These are phyloP conservation scores for Edolisoma coerulescens DNA, from an alignment of 2,113 vertebrate species.

Conservation along the genomic window DNA sequence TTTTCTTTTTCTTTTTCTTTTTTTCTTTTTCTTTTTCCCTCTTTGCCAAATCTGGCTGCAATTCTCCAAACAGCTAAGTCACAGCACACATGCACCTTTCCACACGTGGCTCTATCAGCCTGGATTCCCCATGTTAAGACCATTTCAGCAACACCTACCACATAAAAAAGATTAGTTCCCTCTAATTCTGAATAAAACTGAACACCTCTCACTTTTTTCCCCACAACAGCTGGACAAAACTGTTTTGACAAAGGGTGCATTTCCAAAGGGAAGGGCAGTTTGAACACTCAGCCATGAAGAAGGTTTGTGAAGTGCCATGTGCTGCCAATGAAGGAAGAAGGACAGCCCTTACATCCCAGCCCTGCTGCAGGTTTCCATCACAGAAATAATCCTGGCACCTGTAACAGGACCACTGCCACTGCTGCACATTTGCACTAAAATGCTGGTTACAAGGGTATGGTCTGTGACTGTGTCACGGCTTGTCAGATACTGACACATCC, in stretches of 20 bases:
- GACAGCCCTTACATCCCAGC: neutral
- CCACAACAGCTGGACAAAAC: neutral
- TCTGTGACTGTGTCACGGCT: neutral
- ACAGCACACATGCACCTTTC: rapidly evolving
- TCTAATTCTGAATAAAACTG: neutral
- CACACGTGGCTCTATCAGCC: rapidly evolving
- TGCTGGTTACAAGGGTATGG: neutral
- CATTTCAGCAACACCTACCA: neutral
- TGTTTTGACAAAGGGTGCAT: neutral
- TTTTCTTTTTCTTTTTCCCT: neutral
- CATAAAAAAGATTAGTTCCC: rapidly evolving
- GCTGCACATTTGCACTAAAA: neutral
- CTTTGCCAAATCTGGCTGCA: neutral
- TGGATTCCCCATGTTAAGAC: neutral
- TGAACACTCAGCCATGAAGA: neutral
- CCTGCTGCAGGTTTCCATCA: neutral
- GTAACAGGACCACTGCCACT: neutral
- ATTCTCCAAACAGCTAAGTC: neutral
- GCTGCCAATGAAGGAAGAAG: neutral
- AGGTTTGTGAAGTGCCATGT: neutral
- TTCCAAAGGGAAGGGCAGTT: neutral
- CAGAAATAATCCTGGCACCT: neutral
- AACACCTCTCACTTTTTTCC: neutral
- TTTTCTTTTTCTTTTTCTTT: no score
- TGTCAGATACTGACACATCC: neutral